Evolutionary conservation across 2,888 invertebrate genomes (phyloP).

Genomic region (Ferrisia virgata): DNA sequence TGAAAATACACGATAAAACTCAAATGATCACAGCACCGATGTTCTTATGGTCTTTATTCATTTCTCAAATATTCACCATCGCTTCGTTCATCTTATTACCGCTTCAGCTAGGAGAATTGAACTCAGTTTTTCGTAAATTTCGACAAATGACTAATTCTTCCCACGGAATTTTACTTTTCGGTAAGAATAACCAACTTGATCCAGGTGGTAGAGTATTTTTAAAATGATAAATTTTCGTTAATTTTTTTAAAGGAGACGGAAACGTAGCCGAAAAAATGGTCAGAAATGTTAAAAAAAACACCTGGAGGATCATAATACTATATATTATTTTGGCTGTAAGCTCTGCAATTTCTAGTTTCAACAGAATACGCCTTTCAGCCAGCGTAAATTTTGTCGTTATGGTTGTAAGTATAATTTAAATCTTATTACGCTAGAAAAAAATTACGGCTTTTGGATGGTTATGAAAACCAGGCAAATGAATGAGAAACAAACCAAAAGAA

Average conservation of each 20-base stretch:
- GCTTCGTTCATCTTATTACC: conserved; percentile 42
- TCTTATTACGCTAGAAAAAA: neutral
- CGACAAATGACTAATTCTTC: conserved; percentile 19
- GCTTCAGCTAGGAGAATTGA: conserved; percentile 40
- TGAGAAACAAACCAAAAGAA: neutral
- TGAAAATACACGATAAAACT: conserved; percentile 47
- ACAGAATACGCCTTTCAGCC: conserved; percentile 46
- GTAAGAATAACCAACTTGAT: neutral
- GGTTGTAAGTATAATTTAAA: conserved; percentile 39
- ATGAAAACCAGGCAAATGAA: neutral
- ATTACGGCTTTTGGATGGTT: neutral
- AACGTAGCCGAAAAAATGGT: conserved; percentile 36
- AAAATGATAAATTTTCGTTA: neutral
- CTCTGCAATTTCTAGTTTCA: conserved; percentile 46
- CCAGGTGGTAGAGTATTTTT: neutral
- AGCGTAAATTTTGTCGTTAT: conserved; percentile 38
- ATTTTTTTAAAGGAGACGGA: conserved; percentile 35
- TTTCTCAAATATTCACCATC: conserved; percentile 43
- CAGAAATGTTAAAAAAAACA: neutral
- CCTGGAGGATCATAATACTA: conserved; percentile 39
- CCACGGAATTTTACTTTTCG: conserved; percentile 16
- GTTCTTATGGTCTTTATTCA: conserved; percentile 45
- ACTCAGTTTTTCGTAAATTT: conserved; percentile 41
- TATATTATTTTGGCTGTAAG: conserved; percentile 42
- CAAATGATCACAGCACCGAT: conserved; percentile 47